Percentiles rank a stretch among this genome's conserved stretches.
phyloP scores from a whole-genome alignment of 2,797 vertebrate species.

The Tinamus major region DNA sequence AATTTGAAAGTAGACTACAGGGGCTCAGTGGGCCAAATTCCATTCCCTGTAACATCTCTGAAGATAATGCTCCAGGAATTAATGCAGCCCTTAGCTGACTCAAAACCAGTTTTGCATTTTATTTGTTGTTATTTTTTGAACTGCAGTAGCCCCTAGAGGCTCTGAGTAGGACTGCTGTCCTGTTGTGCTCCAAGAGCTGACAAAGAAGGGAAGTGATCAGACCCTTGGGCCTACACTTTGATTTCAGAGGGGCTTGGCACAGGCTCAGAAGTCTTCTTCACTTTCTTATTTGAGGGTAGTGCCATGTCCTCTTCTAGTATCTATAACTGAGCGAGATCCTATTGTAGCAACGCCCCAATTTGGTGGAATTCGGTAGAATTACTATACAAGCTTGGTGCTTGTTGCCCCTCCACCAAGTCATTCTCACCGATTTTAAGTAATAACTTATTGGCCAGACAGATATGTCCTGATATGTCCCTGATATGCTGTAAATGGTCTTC shows the following conservation, averaged over 20 bases:
- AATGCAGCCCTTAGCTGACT: neutral
- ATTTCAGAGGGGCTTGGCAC: neutral
- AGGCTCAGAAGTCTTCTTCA: neutral
- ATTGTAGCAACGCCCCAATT: neutral
- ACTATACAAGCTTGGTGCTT: neutral
- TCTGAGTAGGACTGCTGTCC: slow-evolving; percentile 45
- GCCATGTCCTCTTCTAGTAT: neutral
- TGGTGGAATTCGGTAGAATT: neutral
- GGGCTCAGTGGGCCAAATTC: neutral
- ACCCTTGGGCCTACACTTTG: neutral
- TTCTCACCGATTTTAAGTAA: neutral
- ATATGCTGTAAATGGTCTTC: neutral
- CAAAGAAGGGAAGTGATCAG: neutral
- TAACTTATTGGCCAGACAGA: neutral
- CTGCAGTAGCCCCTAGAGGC: slow-evolving; percentile 61
- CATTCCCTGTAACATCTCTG: neutral
- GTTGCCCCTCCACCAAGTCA: neutral
- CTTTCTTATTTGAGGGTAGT: neutral
- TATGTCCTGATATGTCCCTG: no score
- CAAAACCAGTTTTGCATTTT: neutral
- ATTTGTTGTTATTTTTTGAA: slow-evolving; percentile 46
- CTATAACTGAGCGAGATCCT: neutral
- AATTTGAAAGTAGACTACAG: neutral
- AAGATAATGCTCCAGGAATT: neutral
- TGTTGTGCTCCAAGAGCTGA: neutral